Evolutionary conservation across 2,888 invertebrate genomes (phyloP).

Genomic region (Criorhina ranunculi): DNA sequence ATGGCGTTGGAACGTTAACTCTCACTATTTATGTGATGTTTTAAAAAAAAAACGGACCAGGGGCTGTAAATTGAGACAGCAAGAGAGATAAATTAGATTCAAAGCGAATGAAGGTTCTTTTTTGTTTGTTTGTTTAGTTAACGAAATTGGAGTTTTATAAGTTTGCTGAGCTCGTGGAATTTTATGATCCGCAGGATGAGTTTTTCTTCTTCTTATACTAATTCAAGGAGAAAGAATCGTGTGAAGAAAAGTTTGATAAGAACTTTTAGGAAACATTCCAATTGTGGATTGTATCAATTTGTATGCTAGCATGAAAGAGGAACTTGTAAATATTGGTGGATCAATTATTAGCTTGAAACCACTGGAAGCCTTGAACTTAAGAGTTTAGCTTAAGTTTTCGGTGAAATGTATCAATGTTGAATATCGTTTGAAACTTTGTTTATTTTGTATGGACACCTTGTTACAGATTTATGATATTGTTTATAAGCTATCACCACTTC

Average conservation of each 20-base stretch:
- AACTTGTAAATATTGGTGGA: too few species aligned
- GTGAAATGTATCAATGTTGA: too few species aligned
- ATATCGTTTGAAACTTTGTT: too few species aligned
- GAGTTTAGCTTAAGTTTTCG: too few species aligned
- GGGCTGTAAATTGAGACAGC: slow-evolving; percentile 47
- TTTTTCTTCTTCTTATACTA: neutral
- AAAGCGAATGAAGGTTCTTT: slow-evolving; percentile 21
- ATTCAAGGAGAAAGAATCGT: neutral
- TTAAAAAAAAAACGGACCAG: slow-evolving; percentile 6
- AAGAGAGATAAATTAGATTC: slow-evolving; percentile 41
- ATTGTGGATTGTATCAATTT: neutral
- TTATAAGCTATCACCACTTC: too few species aligned
- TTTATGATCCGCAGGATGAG: slow-evolving; percentile 16
- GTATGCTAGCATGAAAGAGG: neutral
- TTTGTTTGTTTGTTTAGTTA: slow-evolving; percentile 26
- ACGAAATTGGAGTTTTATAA: slow-evolving; percentile 45
- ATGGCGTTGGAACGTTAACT: slow-evolving; percentile 33
- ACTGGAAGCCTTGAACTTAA: too few species aligned
- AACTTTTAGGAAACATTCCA: neutral
- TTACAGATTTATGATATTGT: too few species aligned
- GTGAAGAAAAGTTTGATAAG: neutral
- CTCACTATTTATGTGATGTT: slow-evolving; percentile 57
- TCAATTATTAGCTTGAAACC: too few species aligned
- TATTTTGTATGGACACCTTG: too few species aligned
- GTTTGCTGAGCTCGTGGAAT: slow-evolving; percentile 52